Evolutionary conservation across 2,797 vertebrate species (phyloP), one percentile per base, ranked within the genome.

Genomic region (Argyrosomus regius): DNA sequence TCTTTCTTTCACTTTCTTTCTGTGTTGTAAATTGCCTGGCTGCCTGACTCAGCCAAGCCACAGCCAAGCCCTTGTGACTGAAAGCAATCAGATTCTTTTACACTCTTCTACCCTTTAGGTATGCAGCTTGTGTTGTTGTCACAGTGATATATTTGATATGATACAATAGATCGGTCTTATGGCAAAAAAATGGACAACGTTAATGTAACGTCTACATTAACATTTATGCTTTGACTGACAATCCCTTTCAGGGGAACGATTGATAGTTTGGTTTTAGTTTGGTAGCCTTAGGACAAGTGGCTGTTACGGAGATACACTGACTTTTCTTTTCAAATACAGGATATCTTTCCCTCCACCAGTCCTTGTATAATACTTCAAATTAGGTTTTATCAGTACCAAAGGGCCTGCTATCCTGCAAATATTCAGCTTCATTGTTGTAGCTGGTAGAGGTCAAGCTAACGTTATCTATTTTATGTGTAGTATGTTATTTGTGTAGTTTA

Each of bases 1-100:
- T 6, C 12, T 77, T 59, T 83, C 85, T 93, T 93, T 92, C 87
- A 0, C 85, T 93, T 93, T 92, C 88, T 41, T 0, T 85, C 14
- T 10, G 12, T 0, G 3, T 45, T 0, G 18, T 39, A 39, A 39
- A 39, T 64, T 58, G 8, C 45, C 3, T 1, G 4, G 11, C 46
- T 41, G 63, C 28, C 43, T 54, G 75, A 78, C 57, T 8, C 49
- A 77, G 20, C 61, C 70, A 63, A 80, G 41, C 72, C 3, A 12
- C n/a, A 26, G 72, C 74, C 63, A 31, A 75, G 6, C 22, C 67
- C 56, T 16, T 22, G 52, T 76, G 61, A 87, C 62, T 0, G 12
- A 85, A 68, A 74, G 3, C 1, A n/a, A 22, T 18, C 53, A 58
- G 35, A 39, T 31, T 0, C 31, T 3, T 0, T 50, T 28, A 17